Evolutionary conservation across 2,888 invertebrate species (phyloP).

Genomic region (Yponomeuta plumbellus): DNA sequence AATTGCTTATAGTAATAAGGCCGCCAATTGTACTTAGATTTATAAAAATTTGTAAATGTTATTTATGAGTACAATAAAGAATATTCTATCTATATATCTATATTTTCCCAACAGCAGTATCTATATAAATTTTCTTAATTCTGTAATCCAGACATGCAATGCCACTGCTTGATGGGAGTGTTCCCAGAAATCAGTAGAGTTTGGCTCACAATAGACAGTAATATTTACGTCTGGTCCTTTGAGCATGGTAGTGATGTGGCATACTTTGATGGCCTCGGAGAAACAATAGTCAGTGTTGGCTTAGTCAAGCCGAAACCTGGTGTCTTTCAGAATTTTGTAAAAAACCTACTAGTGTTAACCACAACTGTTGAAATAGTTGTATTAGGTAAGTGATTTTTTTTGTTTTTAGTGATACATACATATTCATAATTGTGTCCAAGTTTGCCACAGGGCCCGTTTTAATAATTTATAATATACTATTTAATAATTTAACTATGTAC

Average conservation of each 20-base stretch:
- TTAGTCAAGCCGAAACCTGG: constrained; percentile 91
- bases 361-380: constrained; percentile 97
- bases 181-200: constrained; percentile 97
- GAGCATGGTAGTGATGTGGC: constrained; percentile 96
- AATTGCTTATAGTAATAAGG: too few relatives aligned
- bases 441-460: too few relatives aligned
- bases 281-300: constrained; percentile 95
- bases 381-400: constrained; percentile 79
- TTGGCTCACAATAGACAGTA: constrained; percentile 98
- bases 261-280: constrained; percentile 96
- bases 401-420: not conserved
- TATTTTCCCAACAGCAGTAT: too few relatives aligned
- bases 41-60: too few relatives aligned
- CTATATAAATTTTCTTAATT: not conserved
- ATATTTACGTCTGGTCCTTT: constrained; percentile 98
- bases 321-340: constrained; percentile 93
- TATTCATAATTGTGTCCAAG: not conserved
- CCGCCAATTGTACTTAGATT: too few relatives aligned
- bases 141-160: constrained; percentile 87
- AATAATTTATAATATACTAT: too few relatives aligned
- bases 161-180: constrained; percentile 97
- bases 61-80: too few relatives aligned
- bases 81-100: too few relatives aligned
- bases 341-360: constrained; percentile 92
- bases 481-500: too few relatives aligned